Evolutionary conservation across 2,797 vertebrate genomes (phyloP), one percentile per base, ranked within the genome.

Genomic region (Rhinogobio ventralis): DNA sequence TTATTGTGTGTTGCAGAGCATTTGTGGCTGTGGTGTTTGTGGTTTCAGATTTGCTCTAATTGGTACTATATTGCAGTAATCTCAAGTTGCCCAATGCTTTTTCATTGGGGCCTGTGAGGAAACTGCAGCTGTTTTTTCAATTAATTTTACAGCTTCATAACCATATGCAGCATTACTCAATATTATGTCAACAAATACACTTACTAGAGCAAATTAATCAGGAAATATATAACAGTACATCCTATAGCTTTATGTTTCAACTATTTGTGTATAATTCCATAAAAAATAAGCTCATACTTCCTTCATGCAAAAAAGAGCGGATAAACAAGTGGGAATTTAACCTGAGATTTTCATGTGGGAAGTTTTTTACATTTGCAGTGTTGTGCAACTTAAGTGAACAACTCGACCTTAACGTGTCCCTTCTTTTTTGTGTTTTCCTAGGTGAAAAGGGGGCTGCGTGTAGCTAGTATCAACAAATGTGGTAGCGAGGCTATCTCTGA

Each of bases 401-500:
- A 45, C 64, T 71, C 20, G 25, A 76, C 62, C 71, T 81, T 39
- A 86, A 55, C 33, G 8, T 33, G 60, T 85, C 64, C 39, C 36
- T 33, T 71, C 17, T 69, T 82, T 62, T 86, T 15, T 66, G 39
- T 79, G 55, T 81, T 67, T 62, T 75, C 36, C 62, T 82, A 45
- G 8, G 83, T 81, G 73, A 68, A 68, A 68, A 45, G 0, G 36
- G 67, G 30, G 25, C 64, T 77, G 45, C 53, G n/a, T 75, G 69
- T 85, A 79, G 86, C 62, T 79, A 79, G 55, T 91, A 36, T 90
- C 79, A 82, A 86, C 83, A 46, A 87, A 87, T 88, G 92, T 91
- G 89, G 66, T 57, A 83, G 85, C 85, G 89, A 91, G 89, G 90
- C 83, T 36, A 88, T 93, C 93, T 85, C 92, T 81, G 86, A 91